Conservation (phyloP, 2,888 invertebrate genomes). For the Stenotaenia linearis region DNA sequence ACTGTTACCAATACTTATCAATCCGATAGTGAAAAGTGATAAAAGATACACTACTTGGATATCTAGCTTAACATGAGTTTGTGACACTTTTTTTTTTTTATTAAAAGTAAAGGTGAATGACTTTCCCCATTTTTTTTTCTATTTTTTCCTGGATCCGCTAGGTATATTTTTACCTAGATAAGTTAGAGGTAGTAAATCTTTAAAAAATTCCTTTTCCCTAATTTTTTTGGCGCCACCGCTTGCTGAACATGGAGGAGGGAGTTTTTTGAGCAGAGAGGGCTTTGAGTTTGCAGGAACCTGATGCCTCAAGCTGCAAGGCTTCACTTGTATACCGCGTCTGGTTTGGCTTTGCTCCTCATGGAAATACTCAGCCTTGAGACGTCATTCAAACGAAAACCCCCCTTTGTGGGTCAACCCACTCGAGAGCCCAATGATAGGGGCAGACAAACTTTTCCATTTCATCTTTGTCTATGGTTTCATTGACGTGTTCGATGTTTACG, state of each 20-base stretch:
- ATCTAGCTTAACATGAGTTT: background rate
- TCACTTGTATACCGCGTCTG: background rate
- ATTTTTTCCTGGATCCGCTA: background rate
- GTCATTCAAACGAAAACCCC: background rate
- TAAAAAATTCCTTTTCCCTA: too few species aligned
- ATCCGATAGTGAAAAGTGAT: too few species aligned
- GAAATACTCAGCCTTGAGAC: background rate
- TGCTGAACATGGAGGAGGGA: background rate
- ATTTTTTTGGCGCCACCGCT: background rate
- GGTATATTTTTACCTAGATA: background rate
- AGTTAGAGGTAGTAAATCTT: background rate
- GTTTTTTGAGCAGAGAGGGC: background rate
- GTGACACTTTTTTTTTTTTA: background rate
- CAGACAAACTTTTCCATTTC: background rate
- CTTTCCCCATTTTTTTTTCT: too few species aligned
- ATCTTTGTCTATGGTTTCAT: background rate
- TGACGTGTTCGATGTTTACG: background rate
- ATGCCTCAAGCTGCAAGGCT: background rate
- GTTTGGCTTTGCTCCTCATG: background rate
- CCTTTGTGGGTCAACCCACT: background rate
- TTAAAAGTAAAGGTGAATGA: background rate
- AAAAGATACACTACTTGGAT: background rate
- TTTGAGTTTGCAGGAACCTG: background rate
- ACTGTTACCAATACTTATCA: too few species aligned
- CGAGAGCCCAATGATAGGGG: constrained; percentile 4